These are phyloP conservation scores for Tragopan temminckii DNA, from an alignment of 2,797 vertebrate species.

Conservation along the genomic window DNA sequence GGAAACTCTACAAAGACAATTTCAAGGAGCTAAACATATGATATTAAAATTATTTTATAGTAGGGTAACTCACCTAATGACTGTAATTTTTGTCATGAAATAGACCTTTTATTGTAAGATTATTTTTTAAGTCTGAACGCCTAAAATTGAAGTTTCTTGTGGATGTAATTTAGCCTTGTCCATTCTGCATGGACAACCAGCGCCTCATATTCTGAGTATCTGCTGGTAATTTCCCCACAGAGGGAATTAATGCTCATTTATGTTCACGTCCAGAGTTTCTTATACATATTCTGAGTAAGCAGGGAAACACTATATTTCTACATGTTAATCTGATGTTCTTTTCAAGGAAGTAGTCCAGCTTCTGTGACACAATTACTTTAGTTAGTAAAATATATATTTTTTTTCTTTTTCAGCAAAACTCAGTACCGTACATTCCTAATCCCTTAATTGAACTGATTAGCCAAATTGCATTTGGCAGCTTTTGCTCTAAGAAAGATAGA, in stretches of 20 bases:
- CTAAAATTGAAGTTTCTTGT: not conserved
- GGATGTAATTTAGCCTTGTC: not conserved
- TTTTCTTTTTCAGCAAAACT: not conserved
- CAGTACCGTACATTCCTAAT: not conserved
- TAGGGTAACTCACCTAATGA: conserved; percentile 12
- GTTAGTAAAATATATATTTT: not conserved
- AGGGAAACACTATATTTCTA: not conserved
- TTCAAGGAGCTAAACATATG: conserved; percentile 30
- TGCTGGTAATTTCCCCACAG: not conserved
- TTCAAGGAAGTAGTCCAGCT: not conserved
- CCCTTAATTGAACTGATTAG: not conserved
- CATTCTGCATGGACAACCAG: not conserved
- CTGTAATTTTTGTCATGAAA: conserved; percentile 1
- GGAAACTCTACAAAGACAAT: conserved; percentile 28
- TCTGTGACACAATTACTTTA: not conserved
- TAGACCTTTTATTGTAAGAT: conserved; percentile 9
- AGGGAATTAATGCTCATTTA: not conserved
- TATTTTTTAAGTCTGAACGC: not conserved
- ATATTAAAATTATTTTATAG: conserved; percentile 39
- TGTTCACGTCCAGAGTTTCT: not conserved
- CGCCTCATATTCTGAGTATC: not conserved
- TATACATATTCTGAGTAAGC: not conserved
- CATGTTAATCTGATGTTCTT: not conserved
- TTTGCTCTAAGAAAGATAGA: not conserved
- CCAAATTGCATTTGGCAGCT: not conserved